Conservation (phyloP, 2,888 invertebrate species). For the Trimorus sp. region DNA sequence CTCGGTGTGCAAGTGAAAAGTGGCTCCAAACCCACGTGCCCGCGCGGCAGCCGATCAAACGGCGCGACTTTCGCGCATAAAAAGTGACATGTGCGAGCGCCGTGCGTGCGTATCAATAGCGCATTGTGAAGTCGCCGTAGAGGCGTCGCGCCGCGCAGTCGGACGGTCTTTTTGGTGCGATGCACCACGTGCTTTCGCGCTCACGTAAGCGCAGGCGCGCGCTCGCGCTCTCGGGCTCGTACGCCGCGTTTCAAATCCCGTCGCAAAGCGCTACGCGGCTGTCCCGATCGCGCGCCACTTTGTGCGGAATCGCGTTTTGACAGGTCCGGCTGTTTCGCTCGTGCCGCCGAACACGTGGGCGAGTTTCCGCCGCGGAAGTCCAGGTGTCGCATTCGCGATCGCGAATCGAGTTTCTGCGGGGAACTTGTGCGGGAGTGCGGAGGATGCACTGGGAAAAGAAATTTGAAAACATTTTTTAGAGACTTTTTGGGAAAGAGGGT, state of each 20-base stretch:
- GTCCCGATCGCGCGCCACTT: constrained; percentile 50
- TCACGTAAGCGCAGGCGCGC: constrained; percentile 63
- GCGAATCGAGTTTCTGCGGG: too few relatives aligned
- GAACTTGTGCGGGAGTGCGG: too few relatives aligned
- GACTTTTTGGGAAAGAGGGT: too few relatives aligned
- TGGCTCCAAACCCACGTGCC: not conserved
- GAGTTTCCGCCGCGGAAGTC: too few relatives aligned
- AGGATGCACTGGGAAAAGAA: too few relatives aligned
- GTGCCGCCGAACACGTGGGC: too few relatives aligned
- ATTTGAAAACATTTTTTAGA: too few relatives aligned
- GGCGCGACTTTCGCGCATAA: constrained; percentile 45
- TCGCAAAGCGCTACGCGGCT: constrained; percentile 51
- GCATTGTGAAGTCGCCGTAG: constrained; percentile 55
- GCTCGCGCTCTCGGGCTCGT: constrained; percentile 53
- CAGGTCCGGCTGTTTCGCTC: too few relatives aligned
- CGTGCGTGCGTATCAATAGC: constrained; percentile 57
- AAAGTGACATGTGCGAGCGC: constrained; percentile 55
- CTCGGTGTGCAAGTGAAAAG: too few relatives aligned
- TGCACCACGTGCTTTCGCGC: constrained; percentile 63
- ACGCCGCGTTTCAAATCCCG: constrained; percentile 62
- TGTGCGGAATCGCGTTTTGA: too few relatives aligned
- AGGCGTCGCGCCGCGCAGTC: constrained; percentile 52
- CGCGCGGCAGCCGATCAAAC: constrained; percentile 31
- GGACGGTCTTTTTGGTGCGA: constrained; percentile 56
- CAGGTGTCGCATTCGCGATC: too few relatives aligned